Evolutionary conservation across 2,113 vertebrate species (phyloP), one percentile per base, ranked within the genome.

Genomic region (Archocentrus centrarchus): DNA sequence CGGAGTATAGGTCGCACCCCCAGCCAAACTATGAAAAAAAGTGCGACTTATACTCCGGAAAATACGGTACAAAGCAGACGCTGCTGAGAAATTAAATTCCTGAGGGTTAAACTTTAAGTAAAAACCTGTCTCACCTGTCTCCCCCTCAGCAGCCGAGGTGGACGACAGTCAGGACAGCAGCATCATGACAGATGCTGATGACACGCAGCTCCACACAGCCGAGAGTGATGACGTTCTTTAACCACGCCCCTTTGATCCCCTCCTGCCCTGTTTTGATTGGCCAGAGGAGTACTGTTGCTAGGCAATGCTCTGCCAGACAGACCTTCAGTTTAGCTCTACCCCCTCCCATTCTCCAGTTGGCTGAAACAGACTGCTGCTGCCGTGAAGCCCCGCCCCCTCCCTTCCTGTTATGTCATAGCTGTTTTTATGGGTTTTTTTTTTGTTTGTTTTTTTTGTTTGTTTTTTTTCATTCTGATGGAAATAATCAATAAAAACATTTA

Each of bases 121-220:
- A 18, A 53, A 53, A 17, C 22, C 10, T 68, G 20, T 68, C 79
- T 78, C 59, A n/a, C 30, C 41, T 37, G 60, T 62, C 18, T n/a
- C 82, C 11, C 64, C 50, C 22, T 86, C 75, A 79, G 68, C 92
- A 95, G 97, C 95, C n/a, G 97, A 97, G 92, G 97, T 97, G 59
- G 98, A 98, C 1, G 92, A 93, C 85, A 93, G 93, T 76, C 92
- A 93, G 88, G 98, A 99, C 93, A 99, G 97, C 96, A 99, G 98
- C 90, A 98, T 99, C 93, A 99, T 99, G 98, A 98, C 98, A 0
- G 98, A 99, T 15, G 98, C 98, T 0, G 98, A 99, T 0, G 98
- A 99, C 95, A 98, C 98, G 2, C 98, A 99, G 85, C 97, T 99
- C 78, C 98, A 99, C 79, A 98, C 98, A 1, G 97, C 97, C 6